Base-by-base conservation (phyloP, 2,113 vertebrate species). In the Stigmatopora argus region DNA sequence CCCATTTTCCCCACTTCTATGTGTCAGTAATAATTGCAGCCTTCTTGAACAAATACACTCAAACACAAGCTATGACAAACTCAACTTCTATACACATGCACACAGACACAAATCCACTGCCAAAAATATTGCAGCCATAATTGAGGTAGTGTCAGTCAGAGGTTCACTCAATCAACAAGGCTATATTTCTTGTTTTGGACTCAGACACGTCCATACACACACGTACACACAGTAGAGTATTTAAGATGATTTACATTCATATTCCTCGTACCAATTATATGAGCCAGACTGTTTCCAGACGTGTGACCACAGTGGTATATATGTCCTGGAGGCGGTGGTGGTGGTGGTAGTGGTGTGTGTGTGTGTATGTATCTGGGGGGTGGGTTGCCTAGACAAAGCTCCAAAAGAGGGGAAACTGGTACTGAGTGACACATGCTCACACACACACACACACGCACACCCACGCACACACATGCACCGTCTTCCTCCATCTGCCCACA, bases 401-500 rank as follows among this genome's bases (percentile, higher is more conserved):
- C 70, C 77, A 78, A 82, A 70, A 51, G 55, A 57, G 62, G 47
- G 70, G 71, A 74, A 72, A 70, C 35, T 55, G 77, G 70, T 78
- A 76, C 79, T 76, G 75, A 26, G 73, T 83, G 78, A 84, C 86
- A 65, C 73, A 77, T 72, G 67, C 82, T 76, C 74, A 82, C 81
- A 45, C 38, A 21, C 38, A 45, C 41, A 46, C 19, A 26, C 60
- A 52, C 78, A 84, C 78, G 82, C 84, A 62, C 72, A 75, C 74
- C 68, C 82, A 75, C 23, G 70, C 78, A 65, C 73, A 77, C 74
- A 75, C 41, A 75, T 62, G 71, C 57, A 57, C 65, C 63, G 62
- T 38, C 69, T 71, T 72, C 65, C 66, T 79, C 87, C 87, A 87
- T 86, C 83, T 89, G 87, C 78, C 81, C 73, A 53, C 76, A 81